Evolutionary conservation across 2,797 vertebrate genomes (phyloP), one percentile per base, ranked within the genome.

Genomic region (Gymnothorax reevesii): DNA sequence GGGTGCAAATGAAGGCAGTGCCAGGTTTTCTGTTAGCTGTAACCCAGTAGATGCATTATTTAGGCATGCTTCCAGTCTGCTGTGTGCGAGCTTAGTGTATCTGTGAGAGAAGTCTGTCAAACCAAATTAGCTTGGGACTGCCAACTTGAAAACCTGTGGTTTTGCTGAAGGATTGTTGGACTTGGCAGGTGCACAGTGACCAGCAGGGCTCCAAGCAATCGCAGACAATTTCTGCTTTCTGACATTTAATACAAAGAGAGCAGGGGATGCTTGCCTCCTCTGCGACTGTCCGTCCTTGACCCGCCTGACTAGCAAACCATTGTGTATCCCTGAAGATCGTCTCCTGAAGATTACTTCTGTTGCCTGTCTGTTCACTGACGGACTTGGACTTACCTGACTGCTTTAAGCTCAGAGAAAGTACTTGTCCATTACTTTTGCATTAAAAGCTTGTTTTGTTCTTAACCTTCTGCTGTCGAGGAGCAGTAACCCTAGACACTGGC

Each of bases 41-140:
- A 60, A 42, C 82, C 57, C 42, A 57, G 82, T 62, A n/a, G 17
- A 83, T 57, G 15, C 27, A 6, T 62, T 83, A 49, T 75, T 57
- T 83, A 77, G 15, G 22, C 52, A 6, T 82, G 8, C 27, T 84
- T 66, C 83, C 83, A 66, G 82, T 83, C 55, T 52, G 25, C 59
- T 20, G 83, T 57, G 33, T 33, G 42, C 27, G 9, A 6, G 49
- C 42, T 42, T 59, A 7, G 59, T 49, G 20, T 25, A 64, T 64
- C 83, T 60, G 57, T 22, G 33, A 57, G 59, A 15, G 42, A 64
- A 42, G 83, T 42, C 59, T 84, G 60, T 64, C 57, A 84, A 49
- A 57, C 42, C 20, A 9, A 62, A 83, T 57, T 57, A 83, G 22
- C 10, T 59, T 9, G 55, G 7, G 57, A 82, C n/a, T 7, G 22